A percentile compares a stretch with the other conserved stretches of the same genome.
Evolutionary conservation across 2,113 vertebrate species (phyloP).

Genomic region (Sphaerodactylus townsendi): DNA sequence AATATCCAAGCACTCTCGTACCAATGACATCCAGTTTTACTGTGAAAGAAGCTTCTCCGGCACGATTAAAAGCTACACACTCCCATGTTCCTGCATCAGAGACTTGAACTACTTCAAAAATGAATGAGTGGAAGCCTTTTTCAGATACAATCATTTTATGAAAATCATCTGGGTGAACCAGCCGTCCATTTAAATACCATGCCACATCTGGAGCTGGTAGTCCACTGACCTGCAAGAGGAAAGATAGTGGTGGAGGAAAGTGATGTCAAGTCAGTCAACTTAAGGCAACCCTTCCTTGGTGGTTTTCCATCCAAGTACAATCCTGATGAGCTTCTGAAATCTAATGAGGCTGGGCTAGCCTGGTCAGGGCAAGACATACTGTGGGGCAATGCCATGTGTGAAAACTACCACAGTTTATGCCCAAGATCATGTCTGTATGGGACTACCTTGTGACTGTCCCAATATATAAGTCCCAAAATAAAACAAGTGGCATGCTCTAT

Average conservation of each 20-base stretch:
- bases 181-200: conserved; percentile 93
- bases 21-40: conserved; percentile 88
- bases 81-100: conserved; percentile 89
- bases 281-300: no score
- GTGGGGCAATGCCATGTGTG: not conserved
- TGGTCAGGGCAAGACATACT: no score
- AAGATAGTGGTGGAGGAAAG: not conserved
- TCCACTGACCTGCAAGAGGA: conserved; percentile 83
- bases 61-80: conserved; percentile 90
- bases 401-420: not conserved
- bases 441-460: not conserved
- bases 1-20: conserved; percentile 64
- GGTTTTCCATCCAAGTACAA: no score
- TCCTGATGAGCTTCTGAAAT: no score
- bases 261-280: no score
- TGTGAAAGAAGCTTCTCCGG: conserved; percentile 86
- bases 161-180: conserved; percentile 89
- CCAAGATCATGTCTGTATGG: not conserved
- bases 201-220: conserved; percentile 88
- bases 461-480: not conserved
- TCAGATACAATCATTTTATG: conserved; percentile 98
- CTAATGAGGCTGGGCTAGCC: no score
- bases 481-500: not conserved
- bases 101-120: conserved; percentile 90
- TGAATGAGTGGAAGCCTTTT: conserved; percentile 92